Evolutionary conservation across 2,888 invertebrate species (phyloP).

Genomic region (Hirtodrosophila histrioides): DNA sequence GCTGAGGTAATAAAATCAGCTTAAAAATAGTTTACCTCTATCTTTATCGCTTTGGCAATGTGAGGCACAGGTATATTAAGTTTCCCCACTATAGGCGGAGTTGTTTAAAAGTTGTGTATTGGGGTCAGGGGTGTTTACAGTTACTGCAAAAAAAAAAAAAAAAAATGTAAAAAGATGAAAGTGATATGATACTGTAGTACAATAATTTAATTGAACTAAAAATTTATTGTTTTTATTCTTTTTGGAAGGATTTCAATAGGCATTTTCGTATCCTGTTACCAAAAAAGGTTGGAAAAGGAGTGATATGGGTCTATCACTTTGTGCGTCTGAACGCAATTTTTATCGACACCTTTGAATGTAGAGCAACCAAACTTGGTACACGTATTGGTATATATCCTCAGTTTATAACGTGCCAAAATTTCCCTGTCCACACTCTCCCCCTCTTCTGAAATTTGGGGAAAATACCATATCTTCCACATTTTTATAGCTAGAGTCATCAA

Average conservation of each 20-base stretch:
- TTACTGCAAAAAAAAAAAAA: slow-evolving; percentile 13
- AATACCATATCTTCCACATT: no score
- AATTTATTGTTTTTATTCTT: slow-evolving; percentile 2
- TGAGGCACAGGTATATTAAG: slow-evolving; percentile 30
- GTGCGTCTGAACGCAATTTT: no score
- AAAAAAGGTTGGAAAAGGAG: no score
- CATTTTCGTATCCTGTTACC: no score
- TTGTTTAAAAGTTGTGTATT: slow-evolving; percentile 56
- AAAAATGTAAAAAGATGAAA: slow-evolving; percentile 34
- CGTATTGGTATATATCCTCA: no score
- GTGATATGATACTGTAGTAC: slow-evolving; percentile 19
- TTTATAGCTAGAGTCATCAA: no score
- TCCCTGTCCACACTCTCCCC: no score
- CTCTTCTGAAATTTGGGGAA: no score
- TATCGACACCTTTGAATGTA: no score
- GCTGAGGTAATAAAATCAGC: slow-evolving; percentile 47
- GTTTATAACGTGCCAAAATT: no score
- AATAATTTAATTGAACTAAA: slow-evolving; percentile 13
- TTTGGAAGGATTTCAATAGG: neutral
- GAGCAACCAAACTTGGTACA: no score
- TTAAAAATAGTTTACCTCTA: slow-evolving; percentile 33
- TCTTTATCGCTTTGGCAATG: slow-evolving; percentile 35
- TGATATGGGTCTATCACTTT: no score
- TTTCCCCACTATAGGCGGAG: slow-evolving; percentile 39
- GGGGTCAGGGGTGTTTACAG: slow-evolving; percentile 53